Conservation (phyloP, 2,888 invertebrate species). For the Drosophila prolongata region DNA sequence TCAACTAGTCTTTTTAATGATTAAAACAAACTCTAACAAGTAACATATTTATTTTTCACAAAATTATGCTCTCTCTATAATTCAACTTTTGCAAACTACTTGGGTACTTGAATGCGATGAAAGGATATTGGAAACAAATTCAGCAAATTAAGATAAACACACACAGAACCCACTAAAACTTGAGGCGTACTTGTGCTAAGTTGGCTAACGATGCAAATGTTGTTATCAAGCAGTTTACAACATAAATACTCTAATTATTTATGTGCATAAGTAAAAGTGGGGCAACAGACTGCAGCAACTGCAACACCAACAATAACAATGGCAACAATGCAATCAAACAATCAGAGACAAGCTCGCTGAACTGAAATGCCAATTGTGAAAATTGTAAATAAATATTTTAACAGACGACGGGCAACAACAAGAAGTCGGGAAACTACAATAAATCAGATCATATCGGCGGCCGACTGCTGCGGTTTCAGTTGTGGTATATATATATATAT, state of each 20-base stretch:
- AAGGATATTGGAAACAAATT: conserved; percentile 4
- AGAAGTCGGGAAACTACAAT: conserved; percentile 64
- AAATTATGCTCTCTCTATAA: no score
- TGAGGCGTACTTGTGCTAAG: conserved; percentile 28
- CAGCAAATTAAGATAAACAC: conserved; percentile 2
- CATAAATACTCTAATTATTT: conserved; percentile 50
- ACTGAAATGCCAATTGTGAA: conserved; percentile 77
- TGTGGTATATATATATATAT: conserved; percentile 8
- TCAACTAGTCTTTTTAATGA: no score
- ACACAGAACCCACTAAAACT: conserved; percentile 6
- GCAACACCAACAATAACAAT: conserved; percentile 14
- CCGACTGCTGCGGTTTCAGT: conserved; percentile 43
- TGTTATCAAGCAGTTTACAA: conserved; percentile 42
- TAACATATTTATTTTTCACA: no score
- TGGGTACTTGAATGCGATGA: neutral
- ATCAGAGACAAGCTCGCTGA: conserved; percentile 49
- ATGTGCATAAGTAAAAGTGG: conserved; percentile 70
- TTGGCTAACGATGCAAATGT: conserved; percentile 48
- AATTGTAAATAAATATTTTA: conserved; percentile 82
- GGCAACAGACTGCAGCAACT: conserved; percentile 44
- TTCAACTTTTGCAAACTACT: neutral
- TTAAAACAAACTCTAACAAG: no score
- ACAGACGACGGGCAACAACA: conserved; percentile 66
- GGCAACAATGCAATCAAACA: conserved; percentile 46
- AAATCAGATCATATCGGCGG: conserved; percentile 78